Evolutionary conservation across 1,140 invertebrate species (phyloP), one percentile per base, ranked within the genome.

Genomic region (Conus betulinus): DNA sequence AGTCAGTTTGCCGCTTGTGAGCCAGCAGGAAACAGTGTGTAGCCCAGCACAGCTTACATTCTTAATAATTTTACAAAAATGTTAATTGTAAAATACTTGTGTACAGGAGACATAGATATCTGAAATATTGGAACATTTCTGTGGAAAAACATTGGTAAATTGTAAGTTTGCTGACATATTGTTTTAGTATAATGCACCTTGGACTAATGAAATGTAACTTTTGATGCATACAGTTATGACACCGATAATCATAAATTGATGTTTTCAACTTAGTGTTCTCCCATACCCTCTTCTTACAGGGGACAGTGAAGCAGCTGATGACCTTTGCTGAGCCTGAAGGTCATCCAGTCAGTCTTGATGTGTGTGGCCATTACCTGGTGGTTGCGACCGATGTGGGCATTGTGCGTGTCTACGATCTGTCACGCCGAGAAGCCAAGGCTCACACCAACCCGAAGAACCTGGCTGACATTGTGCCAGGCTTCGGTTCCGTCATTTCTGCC

Each of bases 341-440:
- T 2, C 97, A 98, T 94, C 97, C 98, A 8, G 97, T 98, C 67
- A 97, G 97, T 39, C 97, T 99, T 93, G 97, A 98, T 93, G 95
- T 98, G 3, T 98, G 97, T 85, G 96, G 96, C 63, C 96, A 97
- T 90, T 99, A 97, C 95, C 95, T 99, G 23, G 97, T 97, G 0
- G 97, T 98, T 10, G 97, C 97, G 23, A 99, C 98, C 23, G 97
- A 98, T 90, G 97, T 97, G 95, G 98, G 98, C 4, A 97, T 97
- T 88, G 94, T 99, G 0, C 98, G 98, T 95, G 96, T 99, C 23
- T 99, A 97, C 96, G 98, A 99, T 95, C 96, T 99, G 0, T 97
- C 97, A 3, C 97, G 97, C 91, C 95, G 95, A 90, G 96, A 97
- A 93, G 96, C 96, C 6, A 96, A 96, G 92, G 93, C 95, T 55